Evolutionary conservation across 1,140 invertebrate species (phyloP).

Genomic region (Drosophila busckii): DNA sequence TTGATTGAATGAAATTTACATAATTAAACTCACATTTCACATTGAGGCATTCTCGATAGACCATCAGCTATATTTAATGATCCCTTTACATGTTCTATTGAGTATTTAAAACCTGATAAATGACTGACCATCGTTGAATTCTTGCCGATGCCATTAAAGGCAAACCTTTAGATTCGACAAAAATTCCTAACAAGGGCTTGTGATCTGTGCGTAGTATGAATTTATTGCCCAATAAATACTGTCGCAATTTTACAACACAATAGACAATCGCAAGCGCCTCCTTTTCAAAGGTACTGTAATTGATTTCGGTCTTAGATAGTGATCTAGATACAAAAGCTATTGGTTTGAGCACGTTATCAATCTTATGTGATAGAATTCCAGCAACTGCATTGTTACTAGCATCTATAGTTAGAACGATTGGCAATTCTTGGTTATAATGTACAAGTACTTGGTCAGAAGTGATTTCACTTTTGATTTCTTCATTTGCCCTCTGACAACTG

Average conservation of each 20-base stretch:
- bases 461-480: too few species aligned
- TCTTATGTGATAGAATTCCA: constrained; percentile 1
- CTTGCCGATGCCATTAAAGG: constrained; percentile 8
- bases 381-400: background rate
- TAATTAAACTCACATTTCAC: background rate
- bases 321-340: constrained; percentile 7
- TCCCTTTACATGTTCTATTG: constrained; percentile 1
- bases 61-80: background rate
- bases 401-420: background rate
- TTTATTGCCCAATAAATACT: background rate
- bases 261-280: constrained; percentile 2
- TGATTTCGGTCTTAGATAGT: background rate
- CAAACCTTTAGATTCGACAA: constrained; percentile 12
- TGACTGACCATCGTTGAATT: constrained; percentile 7
- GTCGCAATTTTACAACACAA: constrained; percentile 1
- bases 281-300: constrained; percentile 7
- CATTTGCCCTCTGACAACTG: too few species aligned
- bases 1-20: background rate
- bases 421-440: background rate
- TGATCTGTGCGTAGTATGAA: constrained; percentile 1
- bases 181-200: constrained; percentile 3
- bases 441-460: too few species aligned
- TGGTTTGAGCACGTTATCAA: background rate
- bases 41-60: constrained; percentile 8
- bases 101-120: background rate